Evolutionary conservation across 1,140 invertebrate genomes (phyloP).

Genomic region (Papilio glaucus): DNA sequence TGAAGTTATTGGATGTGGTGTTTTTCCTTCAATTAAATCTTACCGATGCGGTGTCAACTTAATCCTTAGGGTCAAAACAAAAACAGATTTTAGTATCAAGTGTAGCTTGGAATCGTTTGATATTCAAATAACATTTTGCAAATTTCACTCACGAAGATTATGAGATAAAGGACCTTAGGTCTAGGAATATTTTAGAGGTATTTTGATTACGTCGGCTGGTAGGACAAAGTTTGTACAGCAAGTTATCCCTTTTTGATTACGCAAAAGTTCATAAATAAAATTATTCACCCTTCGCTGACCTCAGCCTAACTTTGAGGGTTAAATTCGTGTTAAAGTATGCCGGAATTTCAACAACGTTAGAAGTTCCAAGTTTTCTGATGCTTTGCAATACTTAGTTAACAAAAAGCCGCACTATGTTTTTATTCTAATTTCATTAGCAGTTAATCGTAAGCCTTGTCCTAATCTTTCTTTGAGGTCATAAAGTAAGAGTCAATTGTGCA

Average conservation of each 20-base stretch:
- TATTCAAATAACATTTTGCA: not conserved
- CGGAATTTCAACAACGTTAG: not conserved
- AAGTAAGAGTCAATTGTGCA: too few species aligned
- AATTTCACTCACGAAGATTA: not conserved
- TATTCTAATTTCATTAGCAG: not conserved
- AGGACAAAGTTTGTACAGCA: not conserved
- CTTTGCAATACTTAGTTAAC: slow-evolving; percentile 17
- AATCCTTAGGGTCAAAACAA: too few species aligned
- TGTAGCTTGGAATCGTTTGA: not conserved
- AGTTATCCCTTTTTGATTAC: slow-evolving; percentile 27
- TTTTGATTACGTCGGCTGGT: slow-evolving; percentile 7
- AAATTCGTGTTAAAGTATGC: slow-evolving; percentile 22
- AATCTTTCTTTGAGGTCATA: too few species aligned
- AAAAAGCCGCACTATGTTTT: not conserved
- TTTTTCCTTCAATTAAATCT: too few species aligned
- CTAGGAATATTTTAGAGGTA: slow-evolving; percentile 14
- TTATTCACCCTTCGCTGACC: slow-evolving; percentile 22
- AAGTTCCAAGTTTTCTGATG: slow-evolving; percentile 9
- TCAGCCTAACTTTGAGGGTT: slow-evolving; percentile 19
- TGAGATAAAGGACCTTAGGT: not conserved
- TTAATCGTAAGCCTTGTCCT: not conserved
- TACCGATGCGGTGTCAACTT: too few species aligned
- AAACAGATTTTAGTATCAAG: too few species aligned
- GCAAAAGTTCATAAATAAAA: slow-evolving; percentile 27
- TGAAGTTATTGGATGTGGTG: too few species aligned